phyloP scores from a whole-genome alignment of 2,797 vertebrate genomes.

The Pseudochaenichthys georgianus region DNA sequence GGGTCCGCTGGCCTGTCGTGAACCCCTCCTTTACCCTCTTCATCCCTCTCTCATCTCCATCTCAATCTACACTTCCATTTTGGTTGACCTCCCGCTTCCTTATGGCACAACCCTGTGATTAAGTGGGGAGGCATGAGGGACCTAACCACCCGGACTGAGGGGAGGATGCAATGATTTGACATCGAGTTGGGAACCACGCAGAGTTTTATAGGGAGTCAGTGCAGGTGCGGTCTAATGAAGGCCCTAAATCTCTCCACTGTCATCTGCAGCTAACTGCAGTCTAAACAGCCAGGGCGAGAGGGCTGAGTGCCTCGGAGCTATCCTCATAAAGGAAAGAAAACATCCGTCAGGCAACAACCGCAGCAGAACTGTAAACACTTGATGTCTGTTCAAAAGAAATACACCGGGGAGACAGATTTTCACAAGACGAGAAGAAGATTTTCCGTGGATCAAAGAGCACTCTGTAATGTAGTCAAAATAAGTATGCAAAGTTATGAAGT shows the following conservation, averaged over 20 bases:
- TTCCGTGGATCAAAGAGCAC: conserved; percentile 57
- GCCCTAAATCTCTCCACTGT: conserved; percentile 72
- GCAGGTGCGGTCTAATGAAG: conserved; percentile 78
- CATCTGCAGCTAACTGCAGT: conserved; percentile 66
- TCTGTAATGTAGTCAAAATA: conserved; percentile 38
- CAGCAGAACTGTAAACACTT: conserved; percentile 61
- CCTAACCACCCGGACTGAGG: conserved; percentile 68
- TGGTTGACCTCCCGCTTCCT: conserved; percentile 68
- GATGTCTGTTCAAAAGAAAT: conserved; percentile 73
- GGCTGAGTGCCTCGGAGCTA: conserved; percentile 63
- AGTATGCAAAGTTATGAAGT: conserved; percentile 50
- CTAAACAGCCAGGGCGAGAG: conserved; percentile 48
- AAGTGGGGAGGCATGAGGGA: conserved; percentile 58
- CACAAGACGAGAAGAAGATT: conserved; percentile 39
- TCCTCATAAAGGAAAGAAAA: conserved; percentile 70
- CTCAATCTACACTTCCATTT: conserved; percentile 77
- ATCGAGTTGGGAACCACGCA: conserved; percentile 64
- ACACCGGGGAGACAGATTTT: conserved; percentile 59
- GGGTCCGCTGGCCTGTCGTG: conserved; percentile 77
- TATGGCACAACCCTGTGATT: conserved; percentile 60
- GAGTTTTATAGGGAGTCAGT: conserved; percentile 69
- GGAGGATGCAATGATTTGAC: conserved; percentile 61
- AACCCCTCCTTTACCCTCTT: conserved; percentile 70
- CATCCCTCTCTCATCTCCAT: conserved; percentile 72
- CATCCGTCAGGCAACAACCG: conserved; percentile 62